A percentile compares a stretch with the other conserved stretches of the same genome.
phyloP scores from a whole-genome alignment of 2,888 invertebrate species.

The Epinotia brunnichana region DNA sequence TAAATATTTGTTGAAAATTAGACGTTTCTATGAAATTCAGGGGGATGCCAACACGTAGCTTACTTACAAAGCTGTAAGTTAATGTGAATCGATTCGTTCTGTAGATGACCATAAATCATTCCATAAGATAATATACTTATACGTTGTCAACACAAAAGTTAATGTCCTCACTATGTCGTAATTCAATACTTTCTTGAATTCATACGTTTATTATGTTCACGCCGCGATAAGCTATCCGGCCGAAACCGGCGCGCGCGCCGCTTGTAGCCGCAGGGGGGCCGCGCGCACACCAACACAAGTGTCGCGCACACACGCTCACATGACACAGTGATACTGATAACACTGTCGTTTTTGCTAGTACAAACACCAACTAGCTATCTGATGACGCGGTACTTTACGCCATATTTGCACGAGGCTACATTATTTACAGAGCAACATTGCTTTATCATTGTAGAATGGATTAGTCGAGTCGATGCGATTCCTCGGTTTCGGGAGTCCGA shows the following conservation, averaged over 20 bases:
- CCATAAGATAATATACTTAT: neutral
- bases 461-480: conserved; percentile 23
- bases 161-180: conserved; percentile 50
- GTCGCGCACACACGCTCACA: conserved; percentile 44
- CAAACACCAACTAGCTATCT: conserved; percentile 36
- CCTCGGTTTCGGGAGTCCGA: conserved; percentile 22
- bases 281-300: conserved; percentile 52
- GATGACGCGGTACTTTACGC: conserved; percentile 43
- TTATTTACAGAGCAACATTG: conserved; percentile 33
- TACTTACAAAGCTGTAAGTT: too few relatives aligned
- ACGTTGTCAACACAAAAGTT: neutral
- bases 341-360: conserved; percentile 50
- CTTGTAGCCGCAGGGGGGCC: conserved; percentile 78
- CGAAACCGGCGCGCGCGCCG: conserved; percentile 63
- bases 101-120: conserved; percentile 9
- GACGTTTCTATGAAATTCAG: too few relatives aligned
- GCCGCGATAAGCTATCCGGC: conserved; percentile 74
- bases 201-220: conserved; percentile 58
- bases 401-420: conserved; percentile 39
- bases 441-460: conserved; percentile 39
- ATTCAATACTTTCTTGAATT: conserved; percentile 55
- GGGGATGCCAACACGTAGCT: too few relatives aligned
- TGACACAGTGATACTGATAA: conserved; percentile 64
- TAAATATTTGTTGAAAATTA: too few relatives aligned
- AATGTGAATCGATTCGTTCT: neutral